Evolutionary conservation across 2,113 vertebrate genomes (phyloP), one percentile per base, ranked within the genome.

Genomic region (Rana temporaria): DNA sequence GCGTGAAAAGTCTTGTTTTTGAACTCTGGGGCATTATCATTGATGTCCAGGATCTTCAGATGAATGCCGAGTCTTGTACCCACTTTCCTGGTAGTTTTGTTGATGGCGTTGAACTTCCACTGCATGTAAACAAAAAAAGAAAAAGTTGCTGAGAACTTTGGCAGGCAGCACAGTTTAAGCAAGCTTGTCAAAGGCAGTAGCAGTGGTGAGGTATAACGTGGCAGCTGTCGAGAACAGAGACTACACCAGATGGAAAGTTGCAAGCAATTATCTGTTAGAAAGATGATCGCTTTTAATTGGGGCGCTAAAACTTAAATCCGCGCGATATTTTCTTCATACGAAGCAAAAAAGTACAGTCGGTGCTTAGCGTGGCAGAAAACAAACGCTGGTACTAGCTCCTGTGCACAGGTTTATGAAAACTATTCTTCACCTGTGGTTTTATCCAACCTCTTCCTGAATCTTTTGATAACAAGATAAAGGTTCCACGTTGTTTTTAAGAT

Each of bases 21-120:
- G 81, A 91, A 93, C 48, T 5, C 62, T 15, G 89, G 86, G 14
- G 85, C 15, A 67, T 91, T 84, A 85, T 92, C 86, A 38, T 91
- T 91, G 76, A 86, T 0, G 26, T 91, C 90, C 0, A 62, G 4
- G 7, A 92, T 86, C 1, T 11, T 0, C 63, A 92, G 52, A 26
- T 22, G 77, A 67, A 92, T 68, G 6, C 85, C 87, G 4, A 92
- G 88, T 0, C 26, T 32, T 12, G 87, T 88, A 20, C 85, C 6
- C 14, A 87, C 0, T 2, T 6, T 2, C 1, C 32, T 0, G 0
- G 15, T 65, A 8, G 32, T 0, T 59, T 0, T 19, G 18, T 86
- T 67, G 48, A 48, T 0, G 8, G 88, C 89, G 73, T 77, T 6
- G 62, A 91, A 91, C 4, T 0, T 0, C 17, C 89, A 15, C 89